phyloP scores from a whole-genome alignment of 2,888 invertebrate species.

The Leptothorax acervorum region DNA sequence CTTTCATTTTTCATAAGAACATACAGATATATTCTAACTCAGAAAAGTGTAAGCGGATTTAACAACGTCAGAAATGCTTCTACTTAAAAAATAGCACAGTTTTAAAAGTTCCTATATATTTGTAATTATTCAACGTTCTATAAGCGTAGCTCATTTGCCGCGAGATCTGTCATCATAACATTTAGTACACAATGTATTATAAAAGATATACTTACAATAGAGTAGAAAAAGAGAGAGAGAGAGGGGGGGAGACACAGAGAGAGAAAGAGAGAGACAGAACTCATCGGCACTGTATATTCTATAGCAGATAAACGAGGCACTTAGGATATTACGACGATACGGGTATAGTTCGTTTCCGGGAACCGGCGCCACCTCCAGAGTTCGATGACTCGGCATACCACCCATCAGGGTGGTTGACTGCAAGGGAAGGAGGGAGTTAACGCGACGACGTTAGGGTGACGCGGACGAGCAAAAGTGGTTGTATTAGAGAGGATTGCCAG shows the following conservation, averaged over 20 bases:
- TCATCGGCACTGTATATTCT: conserved; percentile 39
- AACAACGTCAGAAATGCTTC: neutral
- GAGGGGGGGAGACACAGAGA: neutral
- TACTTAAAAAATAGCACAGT: neutral
- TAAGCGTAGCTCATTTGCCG: neutral
- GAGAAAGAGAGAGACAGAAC: neutral
- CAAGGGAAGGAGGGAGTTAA: conserved; percentile 25
- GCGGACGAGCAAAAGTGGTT: conserved; percentile 27
- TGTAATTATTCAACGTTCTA: neutral
- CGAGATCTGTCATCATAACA: conserved; percentile 1
- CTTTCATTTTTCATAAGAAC: neutral
- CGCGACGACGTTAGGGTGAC: conserved; percentile 39
- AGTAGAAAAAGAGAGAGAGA: neutral
- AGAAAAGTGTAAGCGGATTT: neutral
- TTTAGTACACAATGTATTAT: conserved; percentile 47
- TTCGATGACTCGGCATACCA: conserved; percentile 57
- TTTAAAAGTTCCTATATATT: neutral
- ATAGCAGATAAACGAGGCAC: conserved; percentile 53
- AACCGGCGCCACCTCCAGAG: conserved; percentile 40
- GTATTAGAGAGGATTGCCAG: conserved; percentile 44
- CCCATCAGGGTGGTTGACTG: conserved; percentile 20
- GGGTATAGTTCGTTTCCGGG: conserved; percentile 53
- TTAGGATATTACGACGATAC: conserved; percentile 60
- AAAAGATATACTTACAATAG: conserved; percentile 15
- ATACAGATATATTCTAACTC: neutral